These are phyloP conservation scores for Gyps fulvus DNA, from an alignment of 2,113 vertebrate genomes.

Conservation along the genomic window DNA sequence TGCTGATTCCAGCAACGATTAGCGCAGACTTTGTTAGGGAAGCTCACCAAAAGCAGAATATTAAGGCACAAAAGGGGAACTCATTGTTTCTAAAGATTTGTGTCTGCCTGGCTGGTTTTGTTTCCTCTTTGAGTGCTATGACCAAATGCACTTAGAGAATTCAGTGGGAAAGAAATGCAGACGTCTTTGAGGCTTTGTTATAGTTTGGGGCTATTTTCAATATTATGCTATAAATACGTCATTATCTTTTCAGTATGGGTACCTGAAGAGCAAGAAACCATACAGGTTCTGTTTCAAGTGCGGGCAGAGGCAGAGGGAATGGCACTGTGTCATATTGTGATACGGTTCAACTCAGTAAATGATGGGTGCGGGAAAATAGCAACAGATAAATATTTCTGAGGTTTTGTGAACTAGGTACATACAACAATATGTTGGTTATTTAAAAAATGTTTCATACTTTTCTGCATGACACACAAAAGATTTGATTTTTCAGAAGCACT, in stretches of 20 bases:
- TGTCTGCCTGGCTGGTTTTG: neutral
- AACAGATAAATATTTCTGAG: neutral
- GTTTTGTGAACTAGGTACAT: neutral
- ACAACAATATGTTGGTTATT: neutral
- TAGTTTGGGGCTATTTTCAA: neutral
- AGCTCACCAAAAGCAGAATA: slow-evolving; percentile 1
- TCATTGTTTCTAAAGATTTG: neutral
- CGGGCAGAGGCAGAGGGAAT: neutral
- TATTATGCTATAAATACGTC: neutral
- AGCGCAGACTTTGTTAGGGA: neutral
- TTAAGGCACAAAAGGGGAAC: slow-evolving; percentile 1
- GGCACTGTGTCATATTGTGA: neutral
- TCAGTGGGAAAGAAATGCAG: neutral
- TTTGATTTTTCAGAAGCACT: neutral
- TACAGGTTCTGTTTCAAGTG: neutral
- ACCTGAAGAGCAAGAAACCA: neutral
- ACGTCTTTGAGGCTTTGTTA: neutral
- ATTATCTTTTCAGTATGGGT: neutral
- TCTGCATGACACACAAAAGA: neutral
- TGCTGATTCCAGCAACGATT: neutral
- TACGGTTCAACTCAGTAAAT: neutral
- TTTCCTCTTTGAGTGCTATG: neutral
- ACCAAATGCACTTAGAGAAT: neutral
- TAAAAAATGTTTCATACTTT: neutral
- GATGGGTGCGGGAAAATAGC: neutral